These are phyloP conservation scores for Lochmaea crataegi DNA, from an alignment of 2,888 invertebrate genomes.

Conservation along the genomic window DNA sequence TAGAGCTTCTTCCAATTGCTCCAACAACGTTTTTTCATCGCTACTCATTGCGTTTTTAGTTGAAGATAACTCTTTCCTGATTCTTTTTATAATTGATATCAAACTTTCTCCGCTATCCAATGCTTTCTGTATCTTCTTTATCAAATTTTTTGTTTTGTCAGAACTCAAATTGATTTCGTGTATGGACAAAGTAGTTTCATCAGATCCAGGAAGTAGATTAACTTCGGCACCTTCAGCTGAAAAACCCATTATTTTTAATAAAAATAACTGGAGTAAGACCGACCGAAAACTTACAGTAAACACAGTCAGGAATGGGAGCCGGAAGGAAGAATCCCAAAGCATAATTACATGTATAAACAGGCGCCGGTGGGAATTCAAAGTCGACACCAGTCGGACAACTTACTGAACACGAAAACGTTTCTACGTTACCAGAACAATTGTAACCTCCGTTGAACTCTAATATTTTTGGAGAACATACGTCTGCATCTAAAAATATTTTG, in stretches of 20 bases:
- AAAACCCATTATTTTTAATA: not conserved
- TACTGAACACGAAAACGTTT: constrained; percentile 73
- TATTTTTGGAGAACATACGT: constrained; percentile 72
- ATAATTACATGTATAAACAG: constrained; percentile 75
- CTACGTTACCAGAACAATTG: constrained; percentile 74
- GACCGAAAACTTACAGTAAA: constrained; percentile 68
- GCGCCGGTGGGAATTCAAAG: constrained; percentile 72
- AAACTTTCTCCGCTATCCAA: constrained; percentile 1
- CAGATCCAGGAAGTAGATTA: not conserved
- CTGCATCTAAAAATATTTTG: constrained; percentile 66
- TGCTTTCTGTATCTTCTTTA: not conserved
- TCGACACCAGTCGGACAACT: constrained; percentile 74
- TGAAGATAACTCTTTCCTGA: constrained; percentile 4
- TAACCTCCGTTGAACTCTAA: constrained; percentile 82
- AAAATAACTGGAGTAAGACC: not conserved
- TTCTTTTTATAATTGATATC: not conserved
- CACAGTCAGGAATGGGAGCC: constrained; percentile 78
- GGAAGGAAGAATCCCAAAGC: constrained; percentile 75
- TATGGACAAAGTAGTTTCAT: not conserved
- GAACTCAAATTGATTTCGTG: constrained; percentile 1
- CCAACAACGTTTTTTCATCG: not conserved
- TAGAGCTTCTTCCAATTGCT: not conserved
- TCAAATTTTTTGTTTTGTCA: not conserved
- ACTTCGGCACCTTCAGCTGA: constrained; percentile 15
- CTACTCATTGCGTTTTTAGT: not conserved